Percentiles rank a stretch among this genome's conserved stretches.
Evolutionary conservation across 2,797 vertebrate species (phyloP).

Genomic region (Megalops cyprinoides): DNA sequence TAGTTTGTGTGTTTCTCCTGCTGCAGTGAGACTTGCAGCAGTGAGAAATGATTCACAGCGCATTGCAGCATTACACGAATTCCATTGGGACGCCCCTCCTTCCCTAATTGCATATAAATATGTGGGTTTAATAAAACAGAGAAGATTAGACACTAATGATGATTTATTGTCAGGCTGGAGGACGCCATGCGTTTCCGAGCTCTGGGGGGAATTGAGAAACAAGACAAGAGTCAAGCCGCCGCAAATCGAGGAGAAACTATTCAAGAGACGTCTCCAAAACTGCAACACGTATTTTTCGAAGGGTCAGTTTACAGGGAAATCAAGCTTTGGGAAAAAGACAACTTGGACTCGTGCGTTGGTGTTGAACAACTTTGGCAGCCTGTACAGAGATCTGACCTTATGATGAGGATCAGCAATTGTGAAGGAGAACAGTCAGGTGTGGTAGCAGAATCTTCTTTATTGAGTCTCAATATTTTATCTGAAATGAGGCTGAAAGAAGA

Average conservation of each 20-base stretch:
- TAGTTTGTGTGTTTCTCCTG: neutral
- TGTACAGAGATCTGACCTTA: neutral
- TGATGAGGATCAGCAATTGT: neutral
- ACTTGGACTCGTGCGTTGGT: neutral
- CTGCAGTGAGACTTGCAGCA: conserved; percentile 32
- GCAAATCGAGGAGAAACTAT: neutral
- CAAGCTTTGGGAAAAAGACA: neutral
- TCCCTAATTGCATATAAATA: conserved; percentile 49
- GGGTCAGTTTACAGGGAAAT: no score
- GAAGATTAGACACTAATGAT: conserved; percentile 47
- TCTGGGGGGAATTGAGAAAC: conserved; percentile 24
- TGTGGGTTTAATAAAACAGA: conserved; percentile 47
- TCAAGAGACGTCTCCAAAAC: no score
- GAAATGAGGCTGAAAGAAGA: no score
- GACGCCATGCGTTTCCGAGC: conserved; percentile 18
- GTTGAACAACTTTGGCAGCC: neutral
- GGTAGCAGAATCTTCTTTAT: no score
- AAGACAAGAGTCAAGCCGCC: neutral
- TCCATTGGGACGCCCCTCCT: conserved; percentile 28
- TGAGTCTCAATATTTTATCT: no score
- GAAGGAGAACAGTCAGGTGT: neutral
- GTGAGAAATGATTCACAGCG: conserved; percentile 32
- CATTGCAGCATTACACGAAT: conserved; percentile 12
- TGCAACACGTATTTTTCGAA: no score
- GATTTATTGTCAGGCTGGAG: conserved; percentile 48